Base-by-base conservation (phyloP, 2,113 vertebrate genomes). In the Prionailurus bengalensis region DNA sequence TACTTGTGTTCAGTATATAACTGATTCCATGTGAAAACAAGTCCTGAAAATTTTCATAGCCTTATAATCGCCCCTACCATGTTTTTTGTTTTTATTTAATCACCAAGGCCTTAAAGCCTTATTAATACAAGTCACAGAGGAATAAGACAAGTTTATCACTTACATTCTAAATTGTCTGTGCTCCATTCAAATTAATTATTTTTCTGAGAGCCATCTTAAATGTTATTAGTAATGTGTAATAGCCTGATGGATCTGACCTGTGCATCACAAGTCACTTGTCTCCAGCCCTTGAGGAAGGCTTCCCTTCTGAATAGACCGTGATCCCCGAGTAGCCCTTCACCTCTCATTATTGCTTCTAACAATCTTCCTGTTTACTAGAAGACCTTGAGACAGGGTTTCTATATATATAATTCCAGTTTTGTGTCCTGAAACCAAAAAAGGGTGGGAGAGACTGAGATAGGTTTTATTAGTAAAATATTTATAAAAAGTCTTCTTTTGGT, bases 131-230 rank as follows among this genome's bases (percentile, higher is more conserved):
- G 79, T 91, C 48, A 70, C 93, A 81, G 73, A 95, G 48, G 65
- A 78, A 33, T 5, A 89, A 82, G 42, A 33, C 73, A 78, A 58
- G 48, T 88, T 80, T 92, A 84, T 91, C 42, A 58, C 80, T 97
- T 94, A 33, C 33, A 79, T 89, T 96, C 36, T 81, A 66, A 95
- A 73, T 95, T 78, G n/a, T 80, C 83, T 98, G 78, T 97, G 29
- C 55, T 94, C 81, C 76, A 16, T 91, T 16, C 45, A 92, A 74
- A 74, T 91, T 96, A 74, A 42, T 66, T 66, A 91, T 95, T 94
- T 89, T 68, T 61, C 74, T 78, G 36, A 65, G 78, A 73, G 39
- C 27, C 71, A 83, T 74, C 55, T 79, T 95, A 79, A 78, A 33
- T 73, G n/a, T 76, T 92, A 70, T 91, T 89, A 93, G 36, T 91